These are phyloP conservation scores for Drosophila algonquin DNA, from an alignment of 2,888 invertebrate genomes.

Conservation along the genomic window DNA sequence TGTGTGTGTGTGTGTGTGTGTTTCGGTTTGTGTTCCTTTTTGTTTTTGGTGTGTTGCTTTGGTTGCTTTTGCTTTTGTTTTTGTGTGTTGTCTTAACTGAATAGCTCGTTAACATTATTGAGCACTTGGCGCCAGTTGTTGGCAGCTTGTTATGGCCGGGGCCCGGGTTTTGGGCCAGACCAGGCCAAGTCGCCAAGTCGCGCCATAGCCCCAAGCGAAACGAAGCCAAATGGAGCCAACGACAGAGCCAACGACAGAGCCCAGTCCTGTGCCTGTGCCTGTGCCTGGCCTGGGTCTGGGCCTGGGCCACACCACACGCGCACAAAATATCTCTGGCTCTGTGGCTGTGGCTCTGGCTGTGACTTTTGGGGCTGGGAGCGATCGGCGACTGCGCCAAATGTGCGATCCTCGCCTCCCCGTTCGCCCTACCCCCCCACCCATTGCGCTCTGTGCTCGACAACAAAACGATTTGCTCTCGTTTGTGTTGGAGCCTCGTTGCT, in stretches of 20 bases:
- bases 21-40: constrained; percentile 42
- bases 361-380: constrained; percentile 1
- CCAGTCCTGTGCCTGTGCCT: too few species aligned
- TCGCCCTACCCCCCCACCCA: neutral
- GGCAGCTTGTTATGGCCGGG: constrained; percentile 80
- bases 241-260: too few species aligned
- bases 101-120: constrained; percentile 83
- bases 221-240: constrained; percentile 39
- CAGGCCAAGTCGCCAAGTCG: constrained; percentile 47
- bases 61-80: constrained; percentile 18
- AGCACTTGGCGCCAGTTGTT: constrained; percentile 84
- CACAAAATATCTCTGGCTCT: constrained; percentile 14
- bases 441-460: constrained; percentile 59
- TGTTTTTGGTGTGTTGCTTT: constrained; percentile 44
- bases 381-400: constrained; percentile 25
- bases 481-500: constrained; percentile 58
- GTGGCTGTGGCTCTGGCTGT: neutral
- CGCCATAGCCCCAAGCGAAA: constrained; percentile 65
- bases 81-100: constrained; percentile 78
- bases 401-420: neutral
- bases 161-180: constrained; percentile 33
- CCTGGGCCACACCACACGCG: constrained; percentile 43
- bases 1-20: constrained; percentile 26
- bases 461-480: constrained; percentile 80
- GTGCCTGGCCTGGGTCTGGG: too few species aligned